Conservation (phyloP, 2,888 invertebrate species). For the Stramonita haemastoma region DNA sequence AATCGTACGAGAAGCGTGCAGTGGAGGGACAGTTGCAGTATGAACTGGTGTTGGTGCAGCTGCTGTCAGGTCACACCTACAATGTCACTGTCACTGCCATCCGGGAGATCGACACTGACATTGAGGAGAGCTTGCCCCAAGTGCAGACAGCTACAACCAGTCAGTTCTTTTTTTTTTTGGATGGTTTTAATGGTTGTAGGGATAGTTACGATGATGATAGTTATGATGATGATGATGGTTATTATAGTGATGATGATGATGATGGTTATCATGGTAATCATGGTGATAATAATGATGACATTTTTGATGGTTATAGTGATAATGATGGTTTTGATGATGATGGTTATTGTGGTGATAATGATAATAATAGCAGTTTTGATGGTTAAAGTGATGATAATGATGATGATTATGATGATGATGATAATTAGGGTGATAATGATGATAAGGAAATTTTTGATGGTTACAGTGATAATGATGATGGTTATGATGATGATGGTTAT, state of each 20-base stretch:
- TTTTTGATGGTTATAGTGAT: neutral
- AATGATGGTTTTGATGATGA: too few relatives aligned
- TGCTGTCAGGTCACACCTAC: conserved; percentile 61
- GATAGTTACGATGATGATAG: neutral
- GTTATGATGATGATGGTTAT: neutral
- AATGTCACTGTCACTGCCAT: conserved; percentile 56
- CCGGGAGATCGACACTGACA: conserved; percentile 53
- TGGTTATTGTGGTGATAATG: neutral
- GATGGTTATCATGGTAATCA: too few relatives aligned
- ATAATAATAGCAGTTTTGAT: neutral
- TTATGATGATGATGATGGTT: neutral
- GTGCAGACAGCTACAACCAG: conserved; percentile 51
- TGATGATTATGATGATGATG: neutral
- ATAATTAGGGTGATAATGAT: neutral
- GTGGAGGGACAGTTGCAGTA: conserved; percentile 21
- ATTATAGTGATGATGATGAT: neutral
- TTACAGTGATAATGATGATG: neutral
- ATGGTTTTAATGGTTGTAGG: too few relatives aligned
- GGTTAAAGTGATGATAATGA: neutral
- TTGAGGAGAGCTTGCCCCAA: conserved; percentile 47
- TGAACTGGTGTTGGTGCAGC: conserved; percentile 44
- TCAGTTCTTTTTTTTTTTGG: conserved; percentile 39
- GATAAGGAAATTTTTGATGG: neutral
- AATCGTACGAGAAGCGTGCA: conserved; percentile 2
- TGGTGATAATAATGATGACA: neutral